A percentile compares a stretch with the other conserved stretches of the same genome.
Conservation (phyloP, 1,140 invertebrate species). For the Diorhabda elongata region DNA sequence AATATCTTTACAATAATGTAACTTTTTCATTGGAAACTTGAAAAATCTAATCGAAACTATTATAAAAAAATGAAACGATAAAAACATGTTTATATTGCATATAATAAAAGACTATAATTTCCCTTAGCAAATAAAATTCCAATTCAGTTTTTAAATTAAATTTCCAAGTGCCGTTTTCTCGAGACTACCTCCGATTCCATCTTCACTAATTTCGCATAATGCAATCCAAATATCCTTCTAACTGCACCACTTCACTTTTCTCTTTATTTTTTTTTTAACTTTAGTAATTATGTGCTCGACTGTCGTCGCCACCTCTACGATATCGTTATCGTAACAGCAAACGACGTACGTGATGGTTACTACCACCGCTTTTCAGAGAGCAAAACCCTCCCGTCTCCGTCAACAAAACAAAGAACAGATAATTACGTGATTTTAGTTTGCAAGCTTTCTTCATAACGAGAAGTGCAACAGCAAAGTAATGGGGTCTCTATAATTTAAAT, state of each 20-base stretch:
- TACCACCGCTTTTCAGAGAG: background rate
- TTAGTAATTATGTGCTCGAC: background rate
- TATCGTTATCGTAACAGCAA: constrained; percentile 2
- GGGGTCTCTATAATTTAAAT: constrained; percentile 21
- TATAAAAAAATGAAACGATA: too few species aligned
- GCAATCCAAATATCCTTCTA: background rate
- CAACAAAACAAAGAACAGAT: background rate
- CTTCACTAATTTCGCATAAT: background rate
- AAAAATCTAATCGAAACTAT: too few species aligned
- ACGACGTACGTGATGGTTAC: constrained; percentile 1
- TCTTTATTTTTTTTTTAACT: background rate
- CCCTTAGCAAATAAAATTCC: too few species aligned
- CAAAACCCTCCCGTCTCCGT: background rate
- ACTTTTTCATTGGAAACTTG: too few species aligned
- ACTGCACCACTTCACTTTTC: background rate
- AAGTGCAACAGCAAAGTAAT: constrained; percentile 1
- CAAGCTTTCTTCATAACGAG: constrained; percentile 4
- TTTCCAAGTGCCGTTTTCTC: too few species aligned
- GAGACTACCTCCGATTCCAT: background rate
- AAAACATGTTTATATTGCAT: too few species aligned
- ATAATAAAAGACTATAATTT: too few species aligned
- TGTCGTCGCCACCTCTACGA: constrained; percentile 1
- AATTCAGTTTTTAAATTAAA: too few species aligned
- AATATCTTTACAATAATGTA: too few species aligned
- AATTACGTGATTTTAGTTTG: constrained; percentile 13